Base-by-base conservation (phyloP, 1,140 invertebrate species). In the Mylabris phalerata region DNA sequence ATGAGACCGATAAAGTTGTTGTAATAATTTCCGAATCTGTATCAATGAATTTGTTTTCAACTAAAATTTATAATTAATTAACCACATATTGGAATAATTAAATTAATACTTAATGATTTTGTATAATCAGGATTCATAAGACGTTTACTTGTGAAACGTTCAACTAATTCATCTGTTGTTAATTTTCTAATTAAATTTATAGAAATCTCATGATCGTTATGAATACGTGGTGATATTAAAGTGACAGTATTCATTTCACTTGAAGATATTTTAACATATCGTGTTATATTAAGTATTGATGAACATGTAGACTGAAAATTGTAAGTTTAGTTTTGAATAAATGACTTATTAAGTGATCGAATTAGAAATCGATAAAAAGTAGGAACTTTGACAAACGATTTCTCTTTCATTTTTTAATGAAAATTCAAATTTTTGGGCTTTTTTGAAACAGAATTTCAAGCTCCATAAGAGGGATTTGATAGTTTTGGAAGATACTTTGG, bases 11-110 rank as follows among this genome's bases (percentile, higher is more conserved):
- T 0, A 98, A 77, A 54, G 88, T 92, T 0, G 94, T 97, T 3
- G 94, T 96, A 1, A 93, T 92, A 65, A 98, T 95, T 78, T 97
- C 95, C 77, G 86, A 89, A 73, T 98, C 95, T 44, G 88, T 88
- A 76, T 97, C 94, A 71, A 95, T 91, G 19, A 85, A 86, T 42
- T 98, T 73, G 74, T 97, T 96, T 69, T 96, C 7, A 1, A 32
- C 93, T 78, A 94, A 96, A 61, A 97, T 61, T 55, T 65, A 57
- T 50, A 65, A 60, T 52, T 55, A 19, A 19, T 19, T 19, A 19
- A 19, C 61, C 49, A 39, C 11, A 46, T 27, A 11, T 24, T 3
- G 25, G 9, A 48, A 3, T 10, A 45, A 48, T 55, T n/a, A 7
- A 48, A 51, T 49, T 85, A 89, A 83, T 82, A 95, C 92, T 95